Evolutionary conservation across 53 echinoderm and acorn worm genomes (phyloP).

Genomic region (Temnopleurus reevesii): DNA sequence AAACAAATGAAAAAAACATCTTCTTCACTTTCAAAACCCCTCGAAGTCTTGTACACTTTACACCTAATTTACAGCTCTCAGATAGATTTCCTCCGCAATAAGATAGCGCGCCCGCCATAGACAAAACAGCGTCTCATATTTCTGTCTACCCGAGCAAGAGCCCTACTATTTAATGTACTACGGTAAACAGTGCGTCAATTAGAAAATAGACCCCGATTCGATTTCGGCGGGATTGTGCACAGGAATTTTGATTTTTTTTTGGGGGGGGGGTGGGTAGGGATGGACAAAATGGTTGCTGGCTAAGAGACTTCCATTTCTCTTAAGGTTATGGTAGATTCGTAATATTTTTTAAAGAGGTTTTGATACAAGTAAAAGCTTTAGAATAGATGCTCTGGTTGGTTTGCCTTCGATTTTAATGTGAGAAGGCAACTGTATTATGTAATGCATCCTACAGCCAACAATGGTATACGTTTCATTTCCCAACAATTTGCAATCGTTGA

Average conservation of each 20-base stretch:
- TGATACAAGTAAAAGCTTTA: too few relatives aligned
- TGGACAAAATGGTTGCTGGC: too few relatives aligned
- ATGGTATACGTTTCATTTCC: too few relatives aligned
- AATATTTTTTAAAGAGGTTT: too few relatives aligned
- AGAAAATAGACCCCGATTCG: slow-evolving; percentile 29
- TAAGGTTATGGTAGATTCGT: too few relatives aligned
- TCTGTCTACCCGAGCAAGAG: slow-evolving; percentile 37
- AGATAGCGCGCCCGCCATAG: slow-evolving; percentile 55
- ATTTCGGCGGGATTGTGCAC: neutral
- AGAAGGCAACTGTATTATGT: too few relatives aligned
- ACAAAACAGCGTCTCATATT: slow-evolving; percentile 55
- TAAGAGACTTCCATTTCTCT: too few relatives aligned
- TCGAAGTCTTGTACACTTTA: slow-evolving; percentile 28
- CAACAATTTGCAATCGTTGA: too few relatives aligned
- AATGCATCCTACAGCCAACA: too few relatives aligned
- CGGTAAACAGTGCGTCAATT: slow-evolving; percentile 53
- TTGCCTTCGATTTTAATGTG: too few relatives aligned
- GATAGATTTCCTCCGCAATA: neutral
- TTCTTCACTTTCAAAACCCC: neutral
- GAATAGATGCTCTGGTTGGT: too few relatives aligned
- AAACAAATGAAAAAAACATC: slow-evolving; percentile 19
- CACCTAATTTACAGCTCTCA: slow-evolving; percentile 47
- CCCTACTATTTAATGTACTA: slow-evolving; percentile 38
- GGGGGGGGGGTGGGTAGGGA: too few relatives aligned
- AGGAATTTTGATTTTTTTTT: slow-evolving; percentile 39